Evolutionary conservation across 2,113 vertebrate species (phyloP).

Genomic region (Scalopus aquaticus): DNA sequence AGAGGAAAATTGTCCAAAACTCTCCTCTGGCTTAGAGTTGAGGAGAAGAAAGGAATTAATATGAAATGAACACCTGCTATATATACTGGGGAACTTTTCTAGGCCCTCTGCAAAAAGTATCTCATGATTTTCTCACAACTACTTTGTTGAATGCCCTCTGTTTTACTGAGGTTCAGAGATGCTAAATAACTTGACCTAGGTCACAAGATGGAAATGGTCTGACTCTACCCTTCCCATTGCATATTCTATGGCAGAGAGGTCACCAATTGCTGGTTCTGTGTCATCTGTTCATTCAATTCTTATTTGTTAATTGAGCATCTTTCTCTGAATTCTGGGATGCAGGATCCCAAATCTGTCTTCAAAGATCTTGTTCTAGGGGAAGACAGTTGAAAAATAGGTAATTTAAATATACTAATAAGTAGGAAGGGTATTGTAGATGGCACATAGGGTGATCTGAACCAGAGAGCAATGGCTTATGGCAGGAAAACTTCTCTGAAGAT

Average conservation of each 20-base stretch:
- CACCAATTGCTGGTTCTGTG: neutral
- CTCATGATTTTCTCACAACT: neutral
- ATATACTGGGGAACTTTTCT: neutral
- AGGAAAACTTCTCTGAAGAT: neutral
- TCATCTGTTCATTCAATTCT: neutral
- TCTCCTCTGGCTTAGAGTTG: neutral
- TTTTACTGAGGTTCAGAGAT: neutral
- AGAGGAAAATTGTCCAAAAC: conserved; percentile 27
- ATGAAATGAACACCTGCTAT: conserved; percentile 6
- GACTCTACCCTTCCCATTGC: neutral
- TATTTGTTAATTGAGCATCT: neutral
- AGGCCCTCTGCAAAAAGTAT: conserved; percentile 26
- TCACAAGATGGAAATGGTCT: neutral
- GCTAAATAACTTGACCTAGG: neutral
- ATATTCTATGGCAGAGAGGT: neutral
- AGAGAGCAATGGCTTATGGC: neutral
- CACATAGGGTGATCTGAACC: neutral
- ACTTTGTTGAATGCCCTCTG: neutral
- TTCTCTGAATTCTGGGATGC: neutral
- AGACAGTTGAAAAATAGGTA: neutral
- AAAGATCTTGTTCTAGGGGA: conserved; percentile 8
- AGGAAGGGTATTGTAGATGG: neutral
- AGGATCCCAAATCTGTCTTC: neutral
- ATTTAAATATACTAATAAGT: neutral
- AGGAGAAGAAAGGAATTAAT: neutral